Evolutionary conservation across 1,140 invertebrate genomes (phyloP), one percentile per base, ranked within the genome.

Genomic region (Lucilia sericata): DNA sequence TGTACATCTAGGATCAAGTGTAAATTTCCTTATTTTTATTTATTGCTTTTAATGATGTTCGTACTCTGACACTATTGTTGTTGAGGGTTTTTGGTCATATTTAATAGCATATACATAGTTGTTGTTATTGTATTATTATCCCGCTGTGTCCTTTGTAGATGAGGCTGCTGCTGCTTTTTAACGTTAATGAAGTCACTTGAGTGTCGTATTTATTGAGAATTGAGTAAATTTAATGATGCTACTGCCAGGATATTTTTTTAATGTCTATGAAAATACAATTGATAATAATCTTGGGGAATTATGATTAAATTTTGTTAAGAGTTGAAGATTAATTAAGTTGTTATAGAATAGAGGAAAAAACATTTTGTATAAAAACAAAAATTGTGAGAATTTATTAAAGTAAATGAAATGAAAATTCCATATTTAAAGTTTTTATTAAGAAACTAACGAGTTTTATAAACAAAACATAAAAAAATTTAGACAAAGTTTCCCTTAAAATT

Each of bases 111-210:
- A 14, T n/a, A n/a, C n/a, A n/a, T 60, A n/a, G 55, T 60, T 60
- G n/a, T 60, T 60, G 55, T 60, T 17, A 17, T 60, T 7, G n/a
- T 60, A n/a, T 70, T 25, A 70, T 21, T 70, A 70, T 70, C 7
- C 65, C 65, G 21, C 65, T 70, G 65, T 70, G 65, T 70, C n/a
- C 65, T 21, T 70, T 10, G 21, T n/a, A 70, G n/a, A 21, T 70
- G 65, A 21, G 8, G 7, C 13, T 17, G 55, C 14, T n/a, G 14
- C 14, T 19, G 65, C n/a, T n/a, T 70, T 70, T 70, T 25, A 70
- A 21, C 17, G 65, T 70, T 70, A 70, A 70, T 70, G 17, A 70
- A 70, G 65, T 70, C 65, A 70, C 65, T 70, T 70, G n/a, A 70
- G 65, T 70, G 21, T 25, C 2, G 65, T 70, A 70, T 21, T 70